Evolutionary conservation across 2,888 invertebrate genomes (phyloP).

Genomic region (Cepaea hortensis): DNA sequence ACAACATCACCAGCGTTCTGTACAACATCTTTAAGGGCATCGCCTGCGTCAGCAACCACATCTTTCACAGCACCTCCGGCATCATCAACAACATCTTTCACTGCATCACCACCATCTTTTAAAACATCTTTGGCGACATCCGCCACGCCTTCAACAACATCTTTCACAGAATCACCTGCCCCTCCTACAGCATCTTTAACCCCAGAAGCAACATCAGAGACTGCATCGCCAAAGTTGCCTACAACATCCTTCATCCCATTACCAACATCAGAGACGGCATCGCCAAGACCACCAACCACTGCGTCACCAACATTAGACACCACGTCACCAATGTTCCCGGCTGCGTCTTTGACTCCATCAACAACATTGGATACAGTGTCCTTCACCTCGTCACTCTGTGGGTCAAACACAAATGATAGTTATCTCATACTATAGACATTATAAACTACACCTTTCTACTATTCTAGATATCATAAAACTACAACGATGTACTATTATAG

Average conservation of each 20-base stretch:
- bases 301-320: neutral
- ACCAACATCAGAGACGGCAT: neutral
- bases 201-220: too few species aligned
- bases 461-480: too few species aligned
- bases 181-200: neutral
- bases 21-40: neutral
- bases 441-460: too few species aligned
- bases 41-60: neutral
- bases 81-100: neutral
- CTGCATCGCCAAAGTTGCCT: neutral
- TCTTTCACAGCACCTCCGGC: neutral
- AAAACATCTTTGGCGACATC: constrained; percentile 14
- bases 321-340: neutral
- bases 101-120: neutral
- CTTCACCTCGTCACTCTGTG: neutral
- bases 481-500: too few species aligned
- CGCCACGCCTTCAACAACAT: neutral
- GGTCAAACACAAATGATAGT: too few species aligned
- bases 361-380: neutral
- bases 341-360: neutral
- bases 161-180: neutral
- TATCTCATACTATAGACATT: too few species aligned
- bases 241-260: neutral
- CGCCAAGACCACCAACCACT: neutral
- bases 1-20: constrained; percentile 12